Conservation (phyloP, 2,888 invertebrate genomes). For the Hirtodrosophila confusa region DNA sequence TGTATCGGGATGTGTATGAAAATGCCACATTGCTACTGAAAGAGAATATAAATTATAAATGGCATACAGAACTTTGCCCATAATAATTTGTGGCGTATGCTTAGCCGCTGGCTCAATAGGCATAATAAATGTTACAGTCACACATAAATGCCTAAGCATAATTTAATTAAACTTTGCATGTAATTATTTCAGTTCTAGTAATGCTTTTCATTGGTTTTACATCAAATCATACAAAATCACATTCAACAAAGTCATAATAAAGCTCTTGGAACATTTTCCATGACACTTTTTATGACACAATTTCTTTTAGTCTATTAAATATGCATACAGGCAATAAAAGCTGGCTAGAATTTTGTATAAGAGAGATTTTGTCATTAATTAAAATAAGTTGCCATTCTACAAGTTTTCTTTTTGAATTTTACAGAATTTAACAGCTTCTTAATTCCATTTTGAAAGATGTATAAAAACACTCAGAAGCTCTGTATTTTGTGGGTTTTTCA, state of each 20-base stretch:
- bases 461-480: too few relatives aligned
- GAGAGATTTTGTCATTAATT: not conserved
- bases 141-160: not conserved
- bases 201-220: too few relatives aligned
- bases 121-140: constrained; percentile 7
- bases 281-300: constrained; percentile 3
- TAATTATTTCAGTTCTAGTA: not conserved
- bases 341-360: too few relatives aligned
- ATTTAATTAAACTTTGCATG: too few relatives aligned
- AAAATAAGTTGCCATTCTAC: not conserved
- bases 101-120: constrained; percentile 9
- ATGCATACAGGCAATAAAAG: too few relatives aligned
- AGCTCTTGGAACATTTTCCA: constrained; percentile 1
- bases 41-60: constrained; percentile 17
- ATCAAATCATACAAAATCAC: not conserved
- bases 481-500: not conserved
- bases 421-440: too few relatives aligned
- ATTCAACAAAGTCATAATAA: too few relatives aligned
- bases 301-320: too few relatives aligned
- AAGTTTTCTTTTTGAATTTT: too few relatives aligned
- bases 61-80: constrained; percentile 3
- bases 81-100: constrained; percentile 9
- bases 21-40: constrained; percentile 12
- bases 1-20: constrained; percentile 11
- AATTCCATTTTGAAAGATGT: too few relatives aligned